phyloP scores from a whole-genome alignment of 2,888 invertebrate genomes.

The Tipula unca region DNA sequence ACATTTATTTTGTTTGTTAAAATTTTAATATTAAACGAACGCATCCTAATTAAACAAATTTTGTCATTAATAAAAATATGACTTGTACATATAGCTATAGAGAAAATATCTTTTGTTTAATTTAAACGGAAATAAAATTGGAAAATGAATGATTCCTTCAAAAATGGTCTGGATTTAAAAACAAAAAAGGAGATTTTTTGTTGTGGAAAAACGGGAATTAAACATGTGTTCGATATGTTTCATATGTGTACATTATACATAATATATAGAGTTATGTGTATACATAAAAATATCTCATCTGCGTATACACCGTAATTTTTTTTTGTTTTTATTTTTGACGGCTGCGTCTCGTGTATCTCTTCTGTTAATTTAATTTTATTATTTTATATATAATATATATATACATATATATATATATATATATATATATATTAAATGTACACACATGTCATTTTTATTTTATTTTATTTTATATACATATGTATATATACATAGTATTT shows the following conservation, averaged over 20 bases:
- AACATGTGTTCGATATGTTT: neutral
- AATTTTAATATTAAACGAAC: neutral
- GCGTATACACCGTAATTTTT: neutral
- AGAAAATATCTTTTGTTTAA: neutral
- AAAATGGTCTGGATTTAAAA: neutral
- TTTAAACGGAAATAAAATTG: neutral
- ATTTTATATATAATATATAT: neutral
- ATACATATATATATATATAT: neutral
- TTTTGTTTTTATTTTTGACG: neutral
- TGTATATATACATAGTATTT: neutral
- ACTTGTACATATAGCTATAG: too few relatives aligned
- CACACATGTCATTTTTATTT: neutral
- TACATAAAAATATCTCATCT: neutral
- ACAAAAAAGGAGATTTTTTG: neutral
- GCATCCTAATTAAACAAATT: slow-evolving; percentile 16
- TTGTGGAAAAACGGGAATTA: neutral
- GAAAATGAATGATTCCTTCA: neutral
- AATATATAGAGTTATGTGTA: neutral
- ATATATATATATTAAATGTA: neutral
- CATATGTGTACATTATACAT: neutral
- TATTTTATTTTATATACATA: too few relatives aligned
- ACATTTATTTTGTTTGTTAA: too few relatives aligned
- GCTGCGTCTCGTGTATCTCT: slow-evolving; percentile 14
- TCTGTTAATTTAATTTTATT: slow-evolving; percentile 8
- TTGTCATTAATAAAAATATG: neutral